phyloP scores from a whole-genome alignment of 2,797 vertebrate species.

The Crenichthys baileyi region DNA sequence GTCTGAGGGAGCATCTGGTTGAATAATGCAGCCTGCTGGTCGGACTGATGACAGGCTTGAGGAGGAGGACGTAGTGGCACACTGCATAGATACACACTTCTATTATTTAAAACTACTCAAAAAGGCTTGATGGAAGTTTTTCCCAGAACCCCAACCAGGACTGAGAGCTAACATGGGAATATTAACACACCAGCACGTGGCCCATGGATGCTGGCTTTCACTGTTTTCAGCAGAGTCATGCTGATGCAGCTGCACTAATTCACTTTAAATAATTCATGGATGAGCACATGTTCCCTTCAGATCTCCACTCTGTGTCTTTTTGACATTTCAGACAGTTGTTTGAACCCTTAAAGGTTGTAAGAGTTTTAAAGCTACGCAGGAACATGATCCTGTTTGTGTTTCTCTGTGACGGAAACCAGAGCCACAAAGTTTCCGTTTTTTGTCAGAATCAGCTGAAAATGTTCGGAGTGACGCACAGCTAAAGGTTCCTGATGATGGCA shows the following conservation, averaged over 20 bases:
- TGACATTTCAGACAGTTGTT: no score
- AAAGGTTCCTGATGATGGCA: neutral
- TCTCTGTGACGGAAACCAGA: neutral
- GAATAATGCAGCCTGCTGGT: slow-evolving; percentile 65
- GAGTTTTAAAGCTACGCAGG: no score
- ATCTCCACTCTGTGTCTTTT: neutral
- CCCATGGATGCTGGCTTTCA: neutral
- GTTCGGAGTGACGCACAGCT: neutral
- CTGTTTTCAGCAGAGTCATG: neutral
- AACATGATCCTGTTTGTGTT: neutral
- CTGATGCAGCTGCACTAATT: neutral
- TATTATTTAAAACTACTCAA: slow-evolving; percentile 62
- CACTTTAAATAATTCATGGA: neutral
- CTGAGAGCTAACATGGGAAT: neutral
- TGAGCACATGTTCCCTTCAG: neutral
- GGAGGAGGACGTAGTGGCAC: slow-evolving; percentile 23
- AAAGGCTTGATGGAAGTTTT: slow-evolving; percentile 38
- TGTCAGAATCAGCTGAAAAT: neutral
- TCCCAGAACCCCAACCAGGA: slow-evolving; percentile 1
- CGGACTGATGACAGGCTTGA: slow-evolving; percentile 35
- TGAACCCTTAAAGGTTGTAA: no score
- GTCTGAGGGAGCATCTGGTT: slow-evolving; percentile 26
- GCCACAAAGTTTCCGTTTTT: neutral
- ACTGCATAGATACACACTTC: slow-evolving; percentile 52
- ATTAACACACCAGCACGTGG: neutral